Conservation (phyloP, 2,113 vertebrate genomes). For the Lamprologus speciosus region DNA sequence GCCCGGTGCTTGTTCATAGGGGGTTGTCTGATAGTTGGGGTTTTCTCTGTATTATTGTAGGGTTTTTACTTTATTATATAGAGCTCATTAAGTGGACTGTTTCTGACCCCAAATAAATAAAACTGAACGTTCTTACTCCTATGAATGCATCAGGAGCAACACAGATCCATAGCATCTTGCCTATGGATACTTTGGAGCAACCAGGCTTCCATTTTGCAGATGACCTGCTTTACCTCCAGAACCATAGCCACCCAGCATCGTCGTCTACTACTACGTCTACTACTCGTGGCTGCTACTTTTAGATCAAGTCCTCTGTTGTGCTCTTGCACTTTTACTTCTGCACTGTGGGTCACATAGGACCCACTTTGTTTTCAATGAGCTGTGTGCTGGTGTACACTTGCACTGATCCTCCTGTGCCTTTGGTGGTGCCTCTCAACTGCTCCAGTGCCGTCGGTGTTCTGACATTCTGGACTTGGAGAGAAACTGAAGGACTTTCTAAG, state of each 20-base stretch:
- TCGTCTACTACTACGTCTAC: background rate
- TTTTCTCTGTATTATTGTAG: background rate
- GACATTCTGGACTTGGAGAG: background rate
- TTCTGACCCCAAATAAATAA: background rate
- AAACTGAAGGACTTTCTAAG: background rate
- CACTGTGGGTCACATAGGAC: background rate
- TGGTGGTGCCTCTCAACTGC: background rate
- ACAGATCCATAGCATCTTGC: background rate
- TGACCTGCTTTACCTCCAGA: background rate
- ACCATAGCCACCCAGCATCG: background rate
- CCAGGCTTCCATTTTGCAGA: background rate
- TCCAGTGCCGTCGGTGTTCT: background rate
- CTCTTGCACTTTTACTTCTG: background rate
- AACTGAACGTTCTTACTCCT: accelerated
- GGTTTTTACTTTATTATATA: background rate
- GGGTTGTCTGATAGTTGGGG: background rate
- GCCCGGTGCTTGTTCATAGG: accelerated
- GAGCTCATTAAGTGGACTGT: background rate
- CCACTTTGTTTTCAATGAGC: background rate
- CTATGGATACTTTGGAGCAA: background rate
- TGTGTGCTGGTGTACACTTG: background rate
- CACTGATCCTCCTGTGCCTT: background rate
- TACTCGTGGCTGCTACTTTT: background rate
- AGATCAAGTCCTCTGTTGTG: background rate
- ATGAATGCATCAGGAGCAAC: background rate